Evolutionary conservation across 2,888 invertebrate genomes (phyloP), one percentile per base, ranked within the genome.

Genomic region (Lycaena phlaeas): DNA sequence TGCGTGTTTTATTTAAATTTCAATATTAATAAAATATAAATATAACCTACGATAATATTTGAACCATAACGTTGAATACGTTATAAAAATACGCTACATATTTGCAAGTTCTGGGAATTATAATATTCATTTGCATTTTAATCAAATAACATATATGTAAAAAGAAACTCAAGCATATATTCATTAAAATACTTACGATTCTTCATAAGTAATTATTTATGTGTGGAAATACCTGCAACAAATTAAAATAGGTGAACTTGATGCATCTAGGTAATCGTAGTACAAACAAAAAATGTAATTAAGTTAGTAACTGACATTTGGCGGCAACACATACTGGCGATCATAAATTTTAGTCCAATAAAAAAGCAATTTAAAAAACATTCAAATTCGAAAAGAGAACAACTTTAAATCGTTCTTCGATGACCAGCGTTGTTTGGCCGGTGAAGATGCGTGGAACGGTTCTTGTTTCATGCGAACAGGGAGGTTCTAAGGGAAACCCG

Each of bases 311-410:
- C 59, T 63, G 61, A 68, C 56, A 68, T 70, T 70, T 71, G 74
- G 74, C 75, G 64, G 72, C 68, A 68, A 73, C 70, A 63, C 61
- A 68, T 58, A 58, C 64, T 59, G 59, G 61, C 55, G 54, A 55
- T 61, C 64, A 77, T 81, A 78, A 79, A 81, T 78, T 74, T 62
- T 64, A 68, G 64, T 64, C 78, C 73, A 81, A 78, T 81, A 79
- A 78, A 81, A 78, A 78, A 76, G 75, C 72, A 78, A 79, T 81
- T 75, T 71, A 68, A 73, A 76, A 72, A 71, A 73, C 69, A 70
- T 68, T 73, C 71, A 67, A 76, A 76, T 70, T 71, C 58, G 64
- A 68, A 76, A 68, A 65, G 60, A 65, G 69, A 68, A 63, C 67
- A 58, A 54, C 51, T 57, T 52, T 54, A 57, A 58, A 54, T 52